Conservation (phyloP, 2,797 vertebrate species). For the Cirrhinus molitorella region DNA sequence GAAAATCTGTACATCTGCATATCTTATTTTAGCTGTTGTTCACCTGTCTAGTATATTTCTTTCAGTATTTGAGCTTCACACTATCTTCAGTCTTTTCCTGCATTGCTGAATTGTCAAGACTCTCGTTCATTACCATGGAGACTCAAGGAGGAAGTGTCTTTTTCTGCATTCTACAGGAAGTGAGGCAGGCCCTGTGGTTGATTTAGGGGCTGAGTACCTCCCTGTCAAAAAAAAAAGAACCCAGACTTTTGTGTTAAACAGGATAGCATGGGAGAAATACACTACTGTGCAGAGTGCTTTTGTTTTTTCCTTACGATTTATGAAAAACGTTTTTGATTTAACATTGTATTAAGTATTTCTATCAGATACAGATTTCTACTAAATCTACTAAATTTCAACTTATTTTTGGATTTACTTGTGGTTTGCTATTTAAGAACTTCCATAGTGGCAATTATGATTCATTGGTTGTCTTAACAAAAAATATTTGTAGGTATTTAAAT, state of each 20-base stretch:
- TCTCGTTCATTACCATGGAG: conserved; percentile 21
- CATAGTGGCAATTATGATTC: neutral
- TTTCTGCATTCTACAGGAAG: conserved; percentile 62
- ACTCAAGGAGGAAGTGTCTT: conserved; percentile 45
- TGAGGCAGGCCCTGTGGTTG: conserved; percentile 43
- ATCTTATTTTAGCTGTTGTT: neutral
- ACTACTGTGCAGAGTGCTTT: neutral
- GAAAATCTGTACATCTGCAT: neutral
- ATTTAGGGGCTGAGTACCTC: neutral
- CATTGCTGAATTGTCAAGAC: conserved; percentile 12
- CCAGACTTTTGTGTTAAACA: neutral
- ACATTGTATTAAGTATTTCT: neutral
- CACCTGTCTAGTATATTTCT: neutral
- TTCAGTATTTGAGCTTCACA: neutral
- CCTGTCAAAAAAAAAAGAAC: neutral
- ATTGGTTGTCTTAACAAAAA: neutral
- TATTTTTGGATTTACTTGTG: neutral
- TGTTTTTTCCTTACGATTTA: neutral
- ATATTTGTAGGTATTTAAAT: neutral
- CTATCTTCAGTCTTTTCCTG: neutral
- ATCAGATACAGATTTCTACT: neutral
- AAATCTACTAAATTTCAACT: neutral
- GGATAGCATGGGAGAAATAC: neutral
- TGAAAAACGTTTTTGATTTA: neutral
- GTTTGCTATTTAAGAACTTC: neutral